Conservation (phyloP, 2,113 vertebrate genomes). For the Thunnus thynnus region DNA sequence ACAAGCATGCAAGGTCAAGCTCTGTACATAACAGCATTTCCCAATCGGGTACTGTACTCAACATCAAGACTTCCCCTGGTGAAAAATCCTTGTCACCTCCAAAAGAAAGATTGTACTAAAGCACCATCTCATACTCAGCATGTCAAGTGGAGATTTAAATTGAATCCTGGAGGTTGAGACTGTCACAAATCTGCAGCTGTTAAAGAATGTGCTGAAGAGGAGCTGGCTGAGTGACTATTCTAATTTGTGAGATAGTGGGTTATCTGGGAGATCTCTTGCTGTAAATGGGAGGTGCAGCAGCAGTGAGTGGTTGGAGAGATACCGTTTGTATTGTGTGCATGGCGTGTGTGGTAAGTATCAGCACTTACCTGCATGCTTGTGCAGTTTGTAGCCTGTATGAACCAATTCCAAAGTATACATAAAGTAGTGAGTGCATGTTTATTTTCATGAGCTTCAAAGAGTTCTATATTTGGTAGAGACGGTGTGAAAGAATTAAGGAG, state of each 20-base stretch:
- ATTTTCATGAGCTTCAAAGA: slow-evolving; percentile 14
- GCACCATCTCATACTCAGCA: slow-evolving; percentile 55
- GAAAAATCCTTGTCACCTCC: slow-evolving; percentile 35
- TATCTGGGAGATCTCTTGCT: slow-evolving; percentile 73
- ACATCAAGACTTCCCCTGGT: background rate
- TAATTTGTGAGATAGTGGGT: slow-evolving; percentile 74
- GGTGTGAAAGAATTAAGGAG: slow-evolving; percentile 29
- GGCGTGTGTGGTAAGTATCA: slow-evolving; percentile 30
- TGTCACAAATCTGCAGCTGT: slow-evolving; percentile 67
- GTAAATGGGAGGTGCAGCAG: slow-evolving; percentile 52
- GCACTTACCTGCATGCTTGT: slow-evolving; percentile 24
- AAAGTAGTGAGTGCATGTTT: background rate
- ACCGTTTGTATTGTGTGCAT: slow-evolving; percentile 39
- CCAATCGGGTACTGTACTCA: slow-evolving; percentile 34
- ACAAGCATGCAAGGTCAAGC: slow-evolving; percentile 53
- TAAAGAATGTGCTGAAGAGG: slow-evolving; percentile 68
- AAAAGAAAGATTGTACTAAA: slow-evolving; percentile 43
- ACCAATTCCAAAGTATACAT: slow-evolving; percentile 15
- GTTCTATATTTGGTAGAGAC: slow-evolving; percentile 13
- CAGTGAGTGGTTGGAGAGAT: slow-evolving; percentile 54
- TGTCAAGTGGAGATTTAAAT: slow-evolving; percentile 75
- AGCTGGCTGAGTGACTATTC: slow-evolving; percentile 68
- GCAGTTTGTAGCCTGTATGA: slow-evolving; percentile 14
- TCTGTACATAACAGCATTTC: slow-evolving; percentile 25
- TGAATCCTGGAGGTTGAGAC: slow-evolving; percentile 59